A percentile compares a stretch with the other conserved stretches of the same genome.
Conservation (phyloP, 2,113 vertebrate species). For the Camelus dromedarius region DNA sequence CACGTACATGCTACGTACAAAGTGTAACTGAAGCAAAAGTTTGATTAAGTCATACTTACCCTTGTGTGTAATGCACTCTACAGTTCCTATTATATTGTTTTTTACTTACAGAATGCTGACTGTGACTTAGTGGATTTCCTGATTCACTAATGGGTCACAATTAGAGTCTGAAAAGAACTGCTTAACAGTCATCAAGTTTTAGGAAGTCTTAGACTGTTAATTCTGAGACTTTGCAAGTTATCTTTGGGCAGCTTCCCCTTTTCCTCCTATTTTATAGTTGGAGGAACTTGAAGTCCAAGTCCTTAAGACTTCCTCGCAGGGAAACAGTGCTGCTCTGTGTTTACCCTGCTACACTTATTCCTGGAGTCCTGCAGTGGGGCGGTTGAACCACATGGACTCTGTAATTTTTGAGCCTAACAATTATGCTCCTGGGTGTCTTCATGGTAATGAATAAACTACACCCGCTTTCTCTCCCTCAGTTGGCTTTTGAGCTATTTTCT, state of each 20-base stretch:
- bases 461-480: background rate
- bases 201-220: background rate
- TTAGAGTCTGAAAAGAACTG: background rate
- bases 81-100: background rate
- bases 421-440: background rate
- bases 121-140: background rate
- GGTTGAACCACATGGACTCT: background rate
- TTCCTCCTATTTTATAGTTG: background rate
- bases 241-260: background rate
- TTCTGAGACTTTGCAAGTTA: constrained; percentile 18
- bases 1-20: background rate
- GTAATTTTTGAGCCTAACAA: constrained; percentile 27
- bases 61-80: background rate
- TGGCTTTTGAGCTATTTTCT: background rate
- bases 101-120: background rate
- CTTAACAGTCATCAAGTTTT: background rate
- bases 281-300: background rate
- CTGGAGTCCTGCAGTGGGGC: background rate
- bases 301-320: background rate
- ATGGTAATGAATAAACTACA: background rate
- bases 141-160: background rate
- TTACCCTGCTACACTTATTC: background rate
- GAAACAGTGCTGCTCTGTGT: background rate
- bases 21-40: background rate
- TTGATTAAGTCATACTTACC: background rate